Conservation (phyloP, 2,797 vertebrate species). For the Ispidina picta region DNA sequence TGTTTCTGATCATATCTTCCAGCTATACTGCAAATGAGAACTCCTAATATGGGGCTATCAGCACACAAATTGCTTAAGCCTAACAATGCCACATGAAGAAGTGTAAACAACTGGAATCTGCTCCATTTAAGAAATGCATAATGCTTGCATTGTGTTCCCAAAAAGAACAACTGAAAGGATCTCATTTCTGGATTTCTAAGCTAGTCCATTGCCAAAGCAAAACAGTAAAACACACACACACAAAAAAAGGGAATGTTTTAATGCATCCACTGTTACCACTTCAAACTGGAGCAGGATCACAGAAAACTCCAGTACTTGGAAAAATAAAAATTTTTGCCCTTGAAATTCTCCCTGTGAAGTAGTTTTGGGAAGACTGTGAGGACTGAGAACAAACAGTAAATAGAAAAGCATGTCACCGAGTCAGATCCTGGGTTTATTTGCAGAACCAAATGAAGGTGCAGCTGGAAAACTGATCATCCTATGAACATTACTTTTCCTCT, state of each 20-base stretch:
- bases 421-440: neutral
- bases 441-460: neutral
- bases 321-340: slow-evolving; percentile 23
- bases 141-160: slow-evolving; percentile 56
- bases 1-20: slow-evolving; percentile 62
- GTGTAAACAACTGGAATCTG: slow-evolving; percentile 64
- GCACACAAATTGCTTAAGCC: slow-evolving; percentile 52
- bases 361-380: neutral
- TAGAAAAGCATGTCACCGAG: neutral
- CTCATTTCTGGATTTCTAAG: slow-evolving; percentile 26
- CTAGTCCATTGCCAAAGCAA: slow-evolving; percentile 24
- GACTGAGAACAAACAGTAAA: neutral
- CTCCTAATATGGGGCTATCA: slow-evolving; percentile 69
- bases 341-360: neutral
- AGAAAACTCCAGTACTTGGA: slow-evolving; percentile 23
- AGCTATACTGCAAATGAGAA: slow-evolving; percentile 35
- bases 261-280: slow-evolving; percentile 43
- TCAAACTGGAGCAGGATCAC: slow-evolving; percentile 48
- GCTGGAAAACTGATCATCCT: neutral
- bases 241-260: slow-evolving; percentile 56
- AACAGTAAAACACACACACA: slow-evolving; percentile 43
- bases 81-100: slow-evolving; percentile 51
- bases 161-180: slow-evolving; percentile 60
- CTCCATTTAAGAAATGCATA: slow-evolving; percentile 33
- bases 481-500: neutral